phyloP scores from a whole-genome alignment of 2,797 vertebrate species.

The Pseudochirops corinnae region DNA sequence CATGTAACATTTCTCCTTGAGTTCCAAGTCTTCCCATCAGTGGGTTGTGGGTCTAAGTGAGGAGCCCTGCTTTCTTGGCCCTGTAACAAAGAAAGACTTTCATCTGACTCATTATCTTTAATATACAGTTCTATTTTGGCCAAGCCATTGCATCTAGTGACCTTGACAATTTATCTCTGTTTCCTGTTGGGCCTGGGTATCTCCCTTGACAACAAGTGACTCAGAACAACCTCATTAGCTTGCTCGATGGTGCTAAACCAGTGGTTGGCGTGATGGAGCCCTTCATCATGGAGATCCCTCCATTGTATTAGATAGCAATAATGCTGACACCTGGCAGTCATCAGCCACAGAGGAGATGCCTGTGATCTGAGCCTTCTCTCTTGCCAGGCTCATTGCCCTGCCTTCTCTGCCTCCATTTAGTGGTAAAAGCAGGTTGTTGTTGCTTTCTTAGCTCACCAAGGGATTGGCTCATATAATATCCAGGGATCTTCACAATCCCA shows the following conservation, averaged over 20 bases:
- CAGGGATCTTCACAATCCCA: background rate
- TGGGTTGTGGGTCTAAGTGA: conserved; percentile 29
- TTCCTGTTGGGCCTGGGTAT: conserved; percentile 78
- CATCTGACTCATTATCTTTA: conserved; percentile 79
- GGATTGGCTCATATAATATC: background rate
- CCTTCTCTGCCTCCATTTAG: conserved; percentile 69
- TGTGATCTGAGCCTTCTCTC: conserved; percentile 78
- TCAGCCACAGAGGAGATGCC: conserved; percentile 78
- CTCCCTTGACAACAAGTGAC: conserved; percentile 78
- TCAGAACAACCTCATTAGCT: conserved; percentile 82
- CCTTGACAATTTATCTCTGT: conserved; percentile 81
- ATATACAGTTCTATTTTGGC: conserved; percentile 74
- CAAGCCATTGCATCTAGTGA: conserved; percentile 73
- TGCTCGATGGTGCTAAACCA: conserved; percentile 80
- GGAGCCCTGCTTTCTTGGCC: conserved; percentile 21
- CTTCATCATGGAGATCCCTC: conserved; percentile 76
- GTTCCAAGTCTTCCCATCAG: background rate
- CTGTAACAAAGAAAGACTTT: conserved; percentile 60
- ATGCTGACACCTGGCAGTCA: conserved; percentile 69
- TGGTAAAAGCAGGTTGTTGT: background rate
- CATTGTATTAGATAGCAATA: conserved; percentile 78
- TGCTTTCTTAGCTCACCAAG: background rate
- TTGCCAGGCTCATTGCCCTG: conserved; percentile 78
- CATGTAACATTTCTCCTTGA: conserved; percentile 11
- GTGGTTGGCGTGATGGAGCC: conserved; percentile 78